Percentiles rank a stretch among this genome's conserved stretches.
Conservation (phyloP, 2,113 vertebrate genomes). For the Phalacrocorax aristotelis region DNA sequence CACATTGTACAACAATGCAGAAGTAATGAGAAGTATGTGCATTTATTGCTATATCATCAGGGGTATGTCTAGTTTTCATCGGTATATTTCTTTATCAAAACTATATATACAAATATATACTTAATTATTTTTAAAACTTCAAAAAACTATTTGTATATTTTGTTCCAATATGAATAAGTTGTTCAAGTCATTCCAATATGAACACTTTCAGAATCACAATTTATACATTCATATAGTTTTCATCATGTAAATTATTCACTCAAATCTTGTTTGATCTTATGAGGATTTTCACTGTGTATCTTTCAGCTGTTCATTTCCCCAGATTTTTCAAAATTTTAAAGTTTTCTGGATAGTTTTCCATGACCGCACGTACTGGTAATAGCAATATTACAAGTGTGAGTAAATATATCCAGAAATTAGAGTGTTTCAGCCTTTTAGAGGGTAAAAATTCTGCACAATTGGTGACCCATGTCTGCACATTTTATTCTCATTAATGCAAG, state of each 20-base stretch:
- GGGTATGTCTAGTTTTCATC: not conserved
- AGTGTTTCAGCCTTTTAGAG: not conserved
- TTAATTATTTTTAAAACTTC: not conserved
- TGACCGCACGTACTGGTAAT: not conserved
- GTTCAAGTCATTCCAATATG: not conserved
- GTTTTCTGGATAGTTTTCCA: not conserved
- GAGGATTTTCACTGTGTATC: not conserved
- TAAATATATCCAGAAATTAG: not conserved
- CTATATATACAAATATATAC: not conserved
- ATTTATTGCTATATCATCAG: not conserved
- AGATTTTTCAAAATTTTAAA: not conserved
- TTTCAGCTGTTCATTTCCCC: not conserved
- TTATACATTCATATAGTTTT: not conserved
- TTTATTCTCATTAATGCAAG: not conserved
- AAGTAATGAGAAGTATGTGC: not conserved
- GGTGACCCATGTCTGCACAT: not conserved
- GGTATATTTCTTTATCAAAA: not conserved
- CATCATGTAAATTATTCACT: not conserved
- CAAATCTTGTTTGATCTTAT: not conserved
- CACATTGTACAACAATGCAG: not conserved
- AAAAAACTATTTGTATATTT: not conserved
- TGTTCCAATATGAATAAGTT: not conserved
- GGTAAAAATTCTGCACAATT: not conserved
- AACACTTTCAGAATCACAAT: not conserved
- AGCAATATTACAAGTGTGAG: not conserved